phyloP scores from a whole-genome alignment of 1,140 invertebrate species.

The Onthophagus taurus region DNA sequence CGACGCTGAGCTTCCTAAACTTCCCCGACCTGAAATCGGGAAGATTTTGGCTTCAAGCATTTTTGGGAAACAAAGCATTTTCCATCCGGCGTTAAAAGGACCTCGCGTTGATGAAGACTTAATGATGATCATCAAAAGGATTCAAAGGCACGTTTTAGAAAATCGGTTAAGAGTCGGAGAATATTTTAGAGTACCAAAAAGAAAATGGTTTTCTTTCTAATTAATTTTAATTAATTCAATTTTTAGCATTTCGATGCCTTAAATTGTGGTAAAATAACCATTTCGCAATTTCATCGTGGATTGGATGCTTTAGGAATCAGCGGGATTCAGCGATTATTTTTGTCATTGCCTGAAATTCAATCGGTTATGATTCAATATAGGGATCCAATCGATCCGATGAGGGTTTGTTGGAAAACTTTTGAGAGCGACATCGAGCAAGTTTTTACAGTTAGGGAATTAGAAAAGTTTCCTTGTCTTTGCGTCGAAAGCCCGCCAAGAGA shows the following conservation, averaged over 20 bases:
- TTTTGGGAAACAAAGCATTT: constrained; percentile 45
- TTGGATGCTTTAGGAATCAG: constrained; percentile 52
- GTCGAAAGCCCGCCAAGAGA: constrained; percentile 40
- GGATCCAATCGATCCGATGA: constrained; percentile 51
- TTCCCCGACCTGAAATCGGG: constrained; percentile 51
- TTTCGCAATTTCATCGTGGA: constrained; percentile 53
- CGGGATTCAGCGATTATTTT: constrained; percentile 40
- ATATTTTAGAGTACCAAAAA: constrained; percentile 58
- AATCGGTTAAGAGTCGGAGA: constrained; percentile 50
- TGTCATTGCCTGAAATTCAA: constrained; percentile 48
- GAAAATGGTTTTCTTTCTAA: too few species aligned
- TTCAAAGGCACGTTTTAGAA: constrained; percentile 51
- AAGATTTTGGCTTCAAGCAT: constrained; percentile 40
- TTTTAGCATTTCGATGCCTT: constrained; percentile 52
- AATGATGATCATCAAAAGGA: constrained; percentile 41
- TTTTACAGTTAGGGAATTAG: constrained; percentile 54
- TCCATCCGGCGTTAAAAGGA: constrained; percentile 45
- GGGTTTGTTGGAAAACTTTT: constrained; percentile 59
- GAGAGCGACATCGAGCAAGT: constrained; percentile 61
- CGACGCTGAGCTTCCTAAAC: constrained; percentile 53
- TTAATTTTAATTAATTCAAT: constrained; percentile 6
- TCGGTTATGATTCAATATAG: constrained; percentile 49
- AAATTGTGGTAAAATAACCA: constrained; percentile 50
- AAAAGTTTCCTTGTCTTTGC: constrained; percentile 47
- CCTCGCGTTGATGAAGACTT: constrained; percentile 36